These are phyloP conservation scores for Plutomurus gul DNA, from an alignment of 1,140 invertebrate species.

Conservation along the genomic window DNA sequence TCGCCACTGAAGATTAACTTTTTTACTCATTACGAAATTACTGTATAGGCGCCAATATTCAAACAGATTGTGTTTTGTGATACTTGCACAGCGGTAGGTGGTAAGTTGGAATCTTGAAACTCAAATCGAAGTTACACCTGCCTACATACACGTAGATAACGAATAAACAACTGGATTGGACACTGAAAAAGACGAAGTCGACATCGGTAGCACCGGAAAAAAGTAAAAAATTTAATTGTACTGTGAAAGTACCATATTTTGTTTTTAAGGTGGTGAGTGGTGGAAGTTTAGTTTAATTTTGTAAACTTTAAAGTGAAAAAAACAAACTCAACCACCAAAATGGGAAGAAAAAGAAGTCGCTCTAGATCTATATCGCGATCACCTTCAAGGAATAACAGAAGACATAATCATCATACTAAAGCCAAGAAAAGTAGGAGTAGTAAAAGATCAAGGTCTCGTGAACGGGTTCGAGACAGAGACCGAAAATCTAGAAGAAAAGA, in stretches of 20 bases:
- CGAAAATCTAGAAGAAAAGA: slow-evolving; percentile 56
- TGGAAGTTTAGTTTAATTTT: neutral
- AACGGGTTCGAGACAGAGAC: slow-evolving; percentile 54
- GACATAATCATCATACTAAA: slow-evolving; percentile 47
- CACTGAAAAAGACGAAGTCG: no score
- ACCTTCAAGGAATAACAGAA: slow-evolving; percentile 38
- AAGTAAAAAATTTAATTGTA: no score
- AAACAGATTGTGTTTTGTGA: neutral
- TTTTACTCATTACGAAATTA: neutral
- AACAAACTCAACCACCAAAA: slow-evolving; percentile 24
- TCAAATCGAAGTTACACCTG: no score
- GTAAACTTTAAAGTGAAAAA: slow-evolving; percentile 22
- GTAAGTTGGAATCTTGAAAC: neutral
- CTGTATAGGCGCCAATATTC: neutral
- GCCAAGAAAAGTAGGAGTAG: slow-evolving; percentile 56
- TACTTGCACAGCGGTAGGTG: neutral
- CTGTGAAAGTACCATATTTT: no score
- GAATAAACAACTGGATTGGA: no score
- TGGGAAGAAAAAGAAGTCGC: slow-evolving; percentile 47
- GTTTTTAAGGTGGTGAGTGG: neutral
- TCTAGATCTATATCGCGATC: slow-evolving; percentile 41
- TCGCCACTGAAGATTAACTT: no score
- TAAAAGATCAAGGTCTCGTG: slow-evolving; percentile 55
- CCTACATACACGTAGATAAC: no score
- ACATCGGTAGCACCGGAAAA: no score